A percentile compares a stretch with the other conserved stretches of the same genome.
These are phyloP conservation scores for Phaedon cochleariae DNA, from an alignment of 2,888 invertebrate genomes.

Conservation along the genomic window DNA sequence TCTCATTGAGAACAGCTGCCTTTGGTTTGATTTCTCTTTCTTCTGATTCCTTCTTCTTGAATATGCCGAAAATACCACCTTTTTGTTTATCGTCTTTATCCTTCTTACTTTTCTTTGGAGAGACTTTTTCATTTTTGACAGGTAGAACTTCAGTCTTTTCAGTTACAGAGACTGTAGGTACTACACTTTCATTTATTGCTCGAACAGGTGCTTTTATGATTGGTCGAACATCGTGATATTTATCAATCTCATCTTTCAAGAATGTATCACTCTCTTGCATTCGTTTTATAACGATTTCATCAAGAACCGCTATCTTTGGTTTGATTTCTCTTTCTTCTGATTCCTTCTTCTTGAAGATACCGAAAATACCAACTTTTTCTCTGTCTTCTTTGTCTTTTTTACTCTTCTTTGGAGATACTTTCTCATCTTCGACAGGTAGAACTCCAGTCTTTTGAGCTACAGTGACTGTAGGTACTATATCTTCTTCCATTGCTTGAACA, in stretches of 20 bases:
- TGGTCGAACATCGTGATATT: constrained; percentile 44
- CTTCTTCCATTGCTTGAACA: neutral
- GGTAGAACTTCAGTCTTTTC: neutral
- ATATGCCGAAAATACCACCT: constrained; percentile 39
- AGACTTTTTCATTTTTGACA: constrained; percentile 13
- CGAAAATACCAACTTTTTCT: constrained; percentile 38
- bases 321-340: constrained; percentile 12
- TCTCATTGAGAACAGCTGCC: constrained; percentile 17
- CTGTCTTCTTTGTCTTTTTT: constrained; percentile 23
- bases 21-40: constrained; percentile 16
- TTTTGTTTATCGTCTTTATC: constrained; percentile 15
- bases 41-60: constrained; percentile 42
- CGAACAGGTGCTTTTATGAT: constrained; percentile 3
- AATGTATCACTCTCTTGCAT: constrained; percentile 33
- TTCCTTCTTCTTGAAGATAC: constrained; percentile 21
- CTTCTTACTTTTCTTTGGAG: constrained; percentile 4
- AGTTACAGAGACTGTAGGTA: neutral
- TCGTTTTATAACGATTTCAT: constrained; percentile 20
- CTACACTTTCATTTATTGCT: neutral
- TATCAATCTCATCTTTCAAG: constrained; percentile 42
- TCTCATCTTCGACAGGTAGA: neutral
- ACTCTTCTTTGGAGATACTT: neutral
- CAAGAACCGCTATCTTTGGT: neutral
- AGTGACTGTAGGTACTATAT: neutral
- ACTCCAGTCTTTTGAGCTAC: neutral